Evolutionary conservation across 2,888 invertebrate genomes (phyloP), one percentile per base, ranked within the genome.

Genomic region (Campoplex capitator): DNA sequence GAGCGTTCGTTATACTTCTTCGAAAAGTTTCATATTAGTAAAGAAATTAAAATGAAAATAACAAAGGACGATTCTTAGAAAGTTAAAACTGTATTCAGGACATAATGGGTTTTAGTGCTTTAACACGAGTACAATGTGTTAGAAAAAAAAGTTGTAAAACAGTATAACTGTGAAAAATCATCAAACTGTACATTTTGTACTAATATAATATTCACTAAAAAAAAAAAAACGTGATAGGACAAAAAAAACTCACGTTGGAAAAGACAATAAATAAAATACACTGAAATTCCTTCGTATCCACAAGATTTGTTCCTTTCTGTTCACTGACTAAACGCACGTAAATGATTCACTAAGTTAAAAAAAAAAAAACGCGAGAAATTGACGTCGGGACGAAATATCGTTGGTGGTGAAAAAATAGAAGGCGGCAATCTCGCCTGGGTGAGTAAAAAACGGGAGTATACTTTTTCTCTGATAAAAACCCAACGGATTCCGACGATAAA

Each of bases 281-380:
- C 65, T 54, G 38, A 23, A 2, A 70, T 45, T 32, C 65, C 67
- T 65, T 67, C 28, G n/a, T 84, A 54, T 65, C n/a, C 75, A 54
- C 51, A 42, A 11, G 28, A 32, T 54, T 38, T 23, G 9, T 56
- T 74, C 8, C 16, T 11, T 75, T 48, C 28, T 51, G 28, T 62
- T 77, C 65, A 71, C 85, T 35, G 62, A 71, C 35, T 67, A 23
- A 54, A 68, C 23, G 58, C 67, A 77, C 85, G 86, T 73, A 85
- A 90, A 84, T 84, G 54, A 78, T 86, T 87, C 85, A 86, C 82
- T 87, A 80, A 85, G 85, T 85, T 84, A 82, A 28, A 18, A 67
- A 23, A 38, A n/a, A 23, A 23, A 23, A 54, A 16, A 62, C 67
- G n/a, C 35, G 77, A 67, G 32, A 13, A 62, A 28, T 38, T 67